Evolutionary conservation across 2,797 vertebrate species (phyloP), one percentile per base, ranked within the genome.

Genomic region (Labeo calbasu): DNA sequence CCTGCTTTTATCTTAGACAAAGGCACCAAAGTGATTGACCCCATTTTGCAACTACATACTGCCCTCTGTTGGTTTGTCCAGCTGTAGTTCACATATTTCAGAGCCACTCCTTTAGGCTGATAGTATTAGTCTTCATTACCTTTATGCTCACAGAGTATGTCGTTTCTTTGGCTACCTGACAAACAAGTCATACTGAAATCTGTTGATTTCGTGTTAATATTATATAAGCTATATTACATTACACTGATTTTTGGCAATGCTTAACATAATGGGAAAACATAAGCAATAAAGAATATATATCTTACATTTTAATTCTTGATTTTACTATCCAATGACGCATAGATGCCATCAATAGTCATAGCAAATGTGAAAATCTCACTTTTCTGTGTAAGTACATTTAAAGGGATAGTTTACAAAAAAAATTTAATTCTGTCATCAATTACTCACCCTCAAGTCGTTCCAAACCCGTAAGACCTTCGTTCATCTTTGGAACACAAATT

Each of bases 11-110:
- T 55, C 87, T 85, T 77, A 85, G 76, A 86, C 88, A 85, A 86
- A 85, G 86, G 61, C 82, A 85, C 83, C 21, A 43, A 79, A 84
- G 79, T 32, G 71, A 81, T 48, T 57, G 48, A 19, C 57, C 28
- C 61, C 28, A 50, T 85, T 88, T 79, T 69, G 66, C 69, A 82
- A 88, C 82, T 65, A 81, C 84, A 73, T 81, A 91, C 88, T 91
- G 90, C 90, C 90, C 89, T 88, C 90, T 91, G 80, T 86, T 88
- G 90, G 77, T 68, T 51, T 28, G 5, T 76, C n/a, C 28, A 68
- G 23, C 55, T n/a, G 43, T 61, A 32, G 25, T 63, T 72, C 40
- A 61, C 10, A 63, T 40, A 70, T 84, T 71, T 59, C 28, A 81
- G 71, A 81, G 51, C 84, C 71, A 70, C 84, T 69, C 79, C 68